phyloP scores from a whole-genome alignment of 2,113 vertebrate genomes.

The Anhinga rufa region DNA sequence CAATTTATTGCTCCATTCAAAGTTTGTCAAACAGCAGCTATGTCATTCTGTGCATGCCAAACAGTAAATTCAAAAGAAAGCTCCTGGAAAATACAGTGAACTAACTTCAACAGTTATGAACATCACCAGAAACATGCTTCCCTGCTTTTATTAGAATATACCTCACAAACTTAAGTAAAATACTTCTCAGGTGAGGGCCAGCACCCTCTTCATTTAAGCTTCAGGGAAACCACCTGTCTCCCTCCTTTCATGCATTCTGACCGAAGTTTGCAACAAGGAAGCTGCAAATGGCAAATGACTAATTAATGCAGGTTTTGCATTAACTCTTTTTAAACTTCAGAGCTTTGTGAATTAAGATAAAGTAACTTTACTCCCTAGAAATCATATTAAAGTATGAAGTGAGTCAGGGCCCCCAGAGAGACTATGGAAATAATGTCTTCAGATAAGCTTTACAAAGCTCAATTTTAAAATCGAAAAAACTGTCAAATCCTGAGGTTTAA shows the following conservation, averaged over 20 bases:
- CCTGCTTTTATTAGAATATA: neutral
- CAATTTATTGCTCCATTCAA: neutral
- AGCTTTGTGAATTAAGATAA: neutral
- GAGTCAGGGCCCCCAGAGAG: neutral
- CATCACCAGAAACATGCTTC: neutral
- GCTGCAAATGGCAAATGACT: neutral
- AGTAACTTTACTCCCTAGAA: conserved; percentile 2
- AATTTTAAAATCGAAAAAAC: neutral
- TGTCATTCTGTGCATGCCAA: neutral
- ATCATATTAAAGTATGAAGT: neutral
- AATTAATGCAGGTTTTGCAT: neutral
- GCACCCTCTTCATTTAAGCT: neutral
- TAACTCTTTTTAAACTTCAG: neutral
- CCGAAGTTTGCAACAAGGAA: neutral
- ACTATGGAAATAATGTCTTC: neutral
- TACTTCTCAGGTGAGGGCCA: neutral
- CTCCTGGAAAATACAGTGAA: neutral
- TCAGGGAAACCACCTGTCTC: neutral
- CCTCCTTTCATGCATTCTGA: neutral
- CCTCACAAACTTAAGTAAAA: neutral
- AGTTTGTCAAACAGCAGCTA: neutral
- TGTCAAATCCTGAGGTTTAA: conserved; percentile 9
- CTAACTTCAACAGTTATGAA: neutral
- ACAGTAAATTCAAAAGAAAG: neutral
- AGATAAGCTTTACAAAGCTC: neutral